Percentiles rank a stretch among this genome's conserved stretches.
Evolutionary conservation across 92 coral and sea anemone species (phyloP).

Genomic region (Siderastrea siderea): DNA sequence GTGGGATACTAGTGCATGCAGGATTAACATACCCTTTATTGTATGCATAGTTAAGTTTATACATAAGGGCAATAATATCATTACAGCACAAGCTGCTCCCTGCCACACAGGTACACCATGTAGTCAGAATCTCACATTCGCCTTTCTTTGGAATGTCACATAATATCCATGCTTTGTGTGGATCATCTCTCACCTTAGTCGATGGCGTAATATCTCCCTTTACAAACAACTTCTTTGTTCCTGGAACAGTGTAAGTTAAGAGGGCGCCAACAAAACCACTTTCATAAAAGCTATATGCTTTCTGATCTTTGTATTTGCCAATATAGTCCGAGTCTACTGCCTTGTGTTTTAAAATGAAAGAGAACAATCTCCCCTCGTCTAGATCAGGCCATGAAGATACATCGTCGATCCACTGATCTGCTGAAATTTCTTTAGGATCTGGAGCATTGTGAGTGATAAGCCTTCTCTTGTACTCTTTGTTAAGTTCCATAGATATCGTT

Average conservation of each 20-base stretch:
- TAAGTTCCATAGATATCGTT: slow-evolving; percentile 9
- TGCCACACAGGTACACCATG: slow-evolving; percentile 68
- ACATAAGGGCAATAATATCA: slow-evolving; percentile 68
- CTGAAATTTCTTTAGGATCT: not conserved
- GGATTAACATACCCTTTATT: slow-evolving; percentile 49
- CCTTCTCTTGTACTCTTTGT: slow-evolving; percentile 41
- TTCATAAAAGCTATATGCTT: slow-evolving; percentile 56
- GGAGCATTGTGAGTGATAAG: not conserved
- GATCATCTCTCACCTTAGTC: slow-evolving; percentile 19
- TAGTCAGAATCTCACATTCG: slow-evolving; percentile 44
- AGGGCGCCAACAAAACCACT: slow-evolving; percentile 70
- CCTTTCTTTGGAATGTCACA: slow-evolving; percentile 15
- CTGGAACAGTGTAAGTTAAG: slow-evolving; percentile 3
- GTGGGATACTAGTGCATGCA: slow-evolving; percentile 63
- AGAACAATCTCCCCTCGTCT: slow-evolving; percentile 55
- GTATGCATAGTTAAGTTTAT: slow-evolving; percentile 65
- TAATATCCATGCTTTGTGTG: slow-evolving; percentile 58
- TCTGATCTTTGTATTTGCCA: slow-evolving; percentile 61
- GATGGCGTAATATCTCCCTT: slow-evolving; percentile 25
- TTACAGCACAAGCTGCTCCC: slow-evolving; percentile 61
- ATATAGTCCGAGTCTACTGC: slow-evolving; percentile 46
- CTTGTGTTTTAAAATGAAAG: slow-evolving; percentile 22
- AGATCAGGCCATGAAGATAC: slow-evolving; percentile 47
- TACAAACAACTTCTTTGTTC: slow-evolving; percentile 16
- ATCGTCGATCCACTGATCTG: slow-evolving; percentile 10